Conservation (phyloP, 2,113 vertebrate genomes). For the Solea senegalensis region DNA sequence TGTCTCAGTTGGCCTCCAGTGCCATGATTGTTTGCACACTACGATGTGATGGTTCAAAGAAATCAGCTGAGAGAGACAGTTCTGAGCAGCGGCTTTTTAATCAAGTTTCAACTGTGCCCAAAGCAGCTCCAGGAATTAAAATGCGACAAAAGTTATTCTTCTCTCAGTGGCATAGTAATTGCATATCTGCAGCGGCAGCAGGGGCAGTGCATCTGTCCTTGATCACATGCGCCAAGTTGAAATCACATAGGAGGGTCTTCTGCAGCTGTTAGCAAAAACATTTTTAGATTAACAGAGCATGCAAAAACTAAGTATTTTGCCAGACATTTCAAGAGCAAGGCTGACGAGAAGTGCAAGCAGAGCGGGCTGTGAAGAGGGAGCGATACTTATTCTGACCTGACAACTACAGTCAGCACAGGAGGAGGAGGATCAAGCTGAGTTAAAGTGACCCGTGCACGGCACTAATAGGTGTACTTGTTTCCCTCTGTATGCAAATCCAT, state of each 20-base stretch:
- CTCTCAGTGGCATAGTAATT: constrained; percentile 39
- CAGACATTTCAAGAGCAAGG: neutral
- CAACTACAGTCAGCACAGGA: constrained; percentile 21
- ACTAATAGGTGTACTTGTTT: constrained; percentile 55
- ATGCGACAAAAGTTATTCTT: constrained; percentile 66
- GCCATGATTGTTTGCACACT: constrained; percentile 51
- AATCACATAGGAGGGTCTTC: constrained; percentile 55
- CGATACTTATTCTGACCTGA: constrained; percentile 9
- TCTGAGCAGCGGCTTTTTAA: constrained; percentile 46
- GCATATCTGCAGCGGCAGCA: constrained; percentile 36
- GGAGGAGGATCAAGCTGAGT: constrained; percentile 17
- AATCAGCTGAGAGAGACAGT: constrained; percentile 28
- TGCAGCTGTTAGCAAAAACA: constrained; percentile 46
- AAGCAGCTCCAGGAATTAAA: constrained; percentile 60
- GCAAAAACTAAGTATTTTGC: constrained; percentile 4
- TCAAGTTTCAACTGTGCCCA: constrained; percentile 50
- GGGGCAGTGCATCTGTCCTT: constrained; percentile 35
- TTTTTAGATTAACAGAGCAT: constrained; percentile 33
- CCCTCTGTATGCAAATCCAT: constrained; percentile 64
- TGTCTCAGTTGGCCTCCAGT: constrained; percentile 47
- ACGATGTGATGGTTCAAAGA: constrained; percentile 36
- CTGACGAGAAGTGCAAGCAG: constrained; percentile 1
- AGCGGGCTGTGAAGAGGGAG: neutral
- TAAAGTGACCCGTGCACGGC: constrained; percentile 30
- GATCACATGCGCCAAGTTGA: constrained; percentile 34